Evolutionary conservation across 2,888 invertebrate species (phyloP).

Genomic region (Cryptops parisi): DNA sequence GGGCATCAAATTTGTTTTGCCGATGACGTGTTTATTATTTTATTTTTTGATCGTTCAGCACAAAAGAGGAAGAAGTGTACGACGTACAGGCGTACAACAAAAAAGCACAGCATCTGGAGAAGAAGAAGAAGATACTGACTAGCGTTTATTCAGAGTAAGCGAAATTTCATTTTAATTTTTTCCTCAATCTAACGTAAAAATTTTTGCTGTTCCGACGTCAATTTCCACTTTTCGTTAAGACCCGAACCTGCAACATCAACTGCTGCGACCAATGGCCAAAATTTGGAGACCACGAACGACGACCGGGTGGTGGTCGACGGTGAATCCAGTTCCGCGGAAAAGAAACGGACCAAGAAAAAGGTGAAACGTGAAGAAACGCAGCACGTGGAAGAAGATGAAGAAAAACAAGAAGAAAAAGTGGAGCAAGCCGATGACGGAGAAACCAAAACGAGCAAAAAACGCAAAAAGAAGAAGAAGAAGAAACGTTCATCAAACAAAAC

Average conservation of each 20-base stretch:
- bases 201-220: too few relatives aligned
- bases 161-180: too few relatives aligned
- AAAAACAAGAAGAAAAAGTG: constrained; percentile 12
- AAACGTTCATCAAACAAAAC: constrained; percentile 20
- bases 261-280: constrained; percentile 26
- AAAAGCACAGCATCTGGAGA: constrained; percentile 52
- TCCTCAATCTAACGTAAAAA: too few relatives aligned
- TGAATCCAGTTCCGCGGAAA: constrained; percentile 17
- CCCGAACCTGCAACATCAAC: constrained; percentile 25
- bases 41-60: too few relatives aligned
- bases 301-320: constrained; percentile 30
- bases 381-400: constrained; percentile 12
- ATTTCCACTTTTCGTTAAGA: background rate
- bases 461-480: constrained; percentile 18
- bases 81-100: constrained; percentile 60
- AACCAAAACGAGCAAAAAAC: background rate
- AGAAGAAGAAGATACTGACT: constrained; percentile 63
- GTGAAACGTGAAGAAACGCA: background rate
- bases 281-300: constrained; percentile 29
- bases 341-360: constrained; percentile 10
- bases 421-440: background rate
- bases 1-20: too few relatives aligned
- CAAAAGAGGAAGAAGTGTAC: constrained; percentile 59
- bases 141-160: constrained; percentile 49
- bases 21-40: too few relatives aligned